These are phyloP conservation scores for Rotaria macrura DNA, from an alignment of 2,888 invertebrate genomes.

Conservation along the genomic window DNA sequence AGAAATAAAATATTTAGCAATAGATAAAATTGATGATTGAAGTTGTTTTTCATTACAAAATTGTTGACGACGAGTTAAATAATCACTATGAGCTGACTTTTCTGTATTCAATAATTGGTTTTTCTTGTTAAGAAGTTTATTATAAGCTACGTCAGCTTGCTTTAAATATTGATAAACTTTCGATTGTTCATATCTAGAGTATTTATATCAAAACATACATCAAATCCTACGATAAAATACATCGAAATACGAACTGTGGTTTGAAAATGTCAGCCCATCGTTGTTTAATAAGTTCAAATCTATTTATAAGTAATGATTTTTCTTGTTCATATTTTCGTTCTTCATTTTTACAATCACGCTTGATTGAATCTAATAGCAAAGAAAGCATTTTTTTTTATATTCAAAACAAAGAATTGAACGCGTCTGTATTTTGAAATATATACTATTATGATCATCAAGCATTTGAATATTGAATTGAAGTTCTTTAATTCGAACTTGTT, in stretches of 20 bases:
- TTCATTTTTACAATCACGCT: not conserved
- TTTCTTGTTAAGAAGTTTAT: not conserved
- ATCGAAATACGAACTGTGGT: not conserved
- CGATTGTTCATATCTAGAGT: not conserved
- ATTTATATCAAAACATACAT: not conserved
- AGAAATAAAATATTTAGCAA: not conserved
- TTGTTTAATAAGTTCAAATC: not conserved
- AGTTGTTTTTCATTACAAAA: not conserved
- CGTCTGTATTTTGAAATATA: not conserved
- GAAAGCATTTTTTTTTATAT: not conserved
- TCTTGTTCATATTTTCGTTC: slow-evolving; percentile 9
- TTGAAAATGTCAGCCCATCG: not conserved
- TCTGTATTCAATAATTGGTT: not conserved
- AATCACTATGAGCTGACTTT: not conserved
- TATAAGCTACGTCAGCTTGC: not conserved
- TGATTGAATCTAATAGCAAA: not conserved
- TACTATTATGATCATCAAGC: not conserved
- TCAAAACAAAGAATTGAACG: not conserved
- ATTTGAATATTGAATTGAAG: not conserved
- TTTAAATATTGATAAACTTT: slow-evolving; percentile 23
- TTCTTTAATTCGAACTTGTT: slow-evolving; percentile 4
- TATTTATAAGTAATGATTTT: not conserved
- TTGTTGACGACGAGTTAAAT: not conserved
- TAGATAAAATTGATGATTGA: not conserved
- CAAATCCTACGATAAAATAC: not conserved